Evolutionary conservation across 37 sponge, comb jelly and placozoan genomes (phyloP), one percentile per base, ranked within the genome.

Genomic region (Cliona cf. orientalis): DNA sequence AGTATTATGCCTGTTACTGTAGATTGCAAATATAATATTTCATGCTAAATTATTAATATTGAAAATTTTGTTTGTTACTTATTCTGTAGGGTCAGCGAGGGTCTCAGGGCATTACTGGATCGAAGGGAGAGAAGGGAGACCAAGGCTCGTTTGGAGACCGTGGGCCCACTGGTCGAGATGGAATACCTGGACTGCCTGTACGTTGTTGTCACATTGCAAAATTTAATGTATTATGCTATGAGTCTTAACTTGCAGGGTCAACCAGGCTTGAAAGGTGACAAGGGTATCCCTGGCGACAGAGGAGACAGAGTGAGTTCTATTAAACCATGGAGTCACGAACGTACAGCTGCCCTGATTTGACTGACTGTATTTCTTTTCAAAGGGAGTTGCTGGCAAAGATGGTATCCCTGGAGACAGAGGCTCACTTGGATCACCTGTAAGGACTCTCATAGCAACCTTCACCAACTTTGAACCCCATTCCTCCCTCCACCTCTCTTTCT

Each of bases 71-170:
- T 28, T 3, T 9, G 3, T 5, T 29, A 41, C 45, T 5, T 70
- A 23, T 28, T 17, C 5, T n/a, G 2, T 44, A 82, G 82, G 82
- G 82, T 33, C 17, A 23, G 17, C 39, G 61, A 69, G 85, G 85
- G 1, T 12, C 78, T 23, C 11, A 1, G 53, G 85, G 85, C 14
- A 14, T 12, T 21, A 21, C n/a, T 33, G 85, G 85, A 36, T 22
- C 39, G 11, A 85, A 85, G 79, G 85, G 85, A 57, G 85, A 76
- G 62, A 89, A 84, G 57, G 90, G 90, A 58, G 62, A 79, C 6
- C 0, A 1, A n/a, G 84, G 80, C 4, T 26, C 33, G 0, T 46
- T 39, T 25, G 90, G 90, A 21, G 79, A 71, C 46, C 56, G 46
- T 21, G 90, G 90, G 46, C 77, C 77, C 0, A n/a, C 43, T 41